Conservation (phyloP, 2,888 invertebrate genomes). For the Acanthococcus lagerstroemiae region DNA sequence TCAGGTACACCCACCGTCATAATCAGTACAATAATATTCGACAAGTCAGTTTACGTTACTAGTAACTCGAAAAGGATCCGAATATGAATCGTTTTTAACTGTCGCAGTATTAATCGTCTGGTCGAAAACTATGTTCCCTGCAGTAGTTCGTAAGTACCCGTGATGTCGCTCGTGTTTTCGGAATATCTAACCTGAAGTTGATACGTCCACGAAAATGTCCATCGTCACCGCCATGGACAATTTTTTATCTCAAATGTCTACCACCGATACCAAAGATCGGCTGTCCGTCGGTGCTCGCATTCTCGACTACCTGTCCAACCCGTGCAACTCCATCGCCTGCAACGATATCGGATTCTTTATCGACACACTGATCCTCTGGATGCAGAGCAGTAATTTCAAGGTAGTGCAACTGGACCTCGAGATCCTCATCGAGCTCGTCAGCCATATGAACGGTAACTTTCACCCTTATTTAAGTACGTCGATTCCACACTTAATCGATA, state of each 20-base stretch:
- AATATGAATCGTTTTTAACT: too few species aligned
- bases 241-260: constrained; percentile 40
- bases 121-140: too few species aligned
- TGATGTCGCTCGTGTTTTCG: too few species aligned
- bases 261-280: constrained; percentile 76
- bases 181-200: too few species aligned
- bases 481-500: constrained; percentile 70
- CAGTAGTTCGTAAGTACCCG: too few species aligned
- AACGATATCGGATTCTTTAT: constrained; percentile 76
- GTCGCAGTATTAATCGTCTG: too few species aligned
- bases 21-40: too few species aligned
- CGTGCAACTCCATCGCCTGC: constrained; percentile 59
- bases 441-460: constrained; percentile 78
- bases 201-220: constrained; percentile 31
- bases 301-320: constrained; percentile 63
- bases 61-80: too few species aligned
- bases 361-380: constrained; percentile 77
- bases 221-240: constrained; percentile 36
- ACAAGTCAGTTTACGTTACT: too few species aligned
- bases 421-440: constrained; percentile 71
- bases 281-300: constrained; percentile 72
- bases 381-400: constrained; percentile 87
- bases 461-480: constrained; percentile 74
- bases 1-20: too few species aligned
- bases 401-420: constrained; percentile 90